phyloP scores from a whole-genome alignment of 2,888 invertebrate species.

The Pristionchus fissidentatus region DNA sequence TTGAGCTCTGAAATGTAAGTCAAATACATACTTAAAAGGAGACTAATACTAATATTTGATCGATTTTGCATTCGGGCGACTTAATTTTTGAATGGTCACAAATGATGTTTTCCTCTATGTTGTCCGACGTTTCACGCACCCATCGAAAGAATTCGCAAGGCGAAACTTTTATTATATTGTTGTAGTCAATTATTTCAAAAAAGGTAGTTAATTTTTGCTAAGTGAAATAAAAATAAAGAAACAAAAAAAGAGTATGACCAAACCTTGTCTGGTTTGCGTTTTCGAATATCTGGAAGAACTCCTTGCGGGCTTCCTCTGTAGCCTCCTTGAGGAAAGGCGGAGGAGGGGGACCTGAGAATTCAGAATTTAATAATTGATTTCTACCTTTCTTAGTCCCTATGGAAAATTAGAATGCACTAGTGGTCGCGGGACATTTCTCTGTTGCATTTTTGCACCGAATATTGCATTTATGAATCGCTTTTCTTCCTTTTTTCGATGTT shows the following conservation, averaged over 20 bases:
- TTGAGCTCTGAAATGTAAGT: constrained; percentile 4
- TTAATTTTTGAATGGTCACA: no score
- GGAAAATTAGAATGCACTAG: no score
- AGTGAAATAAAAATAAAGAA: background rate
- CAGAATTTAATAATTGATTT: background rate
- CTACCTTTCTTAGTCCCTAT: no score
- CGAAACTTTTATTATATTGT: no score
- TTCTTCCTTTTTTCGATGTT: no score
- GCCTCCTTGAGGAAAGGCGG: constrained; percentile 47
- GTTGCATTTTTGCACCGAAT: no score
- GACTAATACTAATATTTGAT: background rate
- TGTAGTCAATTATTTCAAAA: no score
- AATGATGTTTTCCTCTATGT: no score
- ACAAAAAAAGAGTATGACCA: background rate
- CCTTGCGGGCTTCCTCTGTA: constrained; percentile 40
- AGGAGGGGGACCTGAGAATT: constrained; percentile 42
- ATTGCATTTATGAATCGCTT: no score
- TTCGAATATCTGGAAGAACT: constrained; percentile 47
- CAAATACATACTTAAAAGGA: background rate
- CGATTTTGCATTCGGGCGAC: no score
- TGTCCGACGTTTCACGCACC: background rate
- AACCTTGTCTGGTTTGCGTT: constrained; percentile 42
- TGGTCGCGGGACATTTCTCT: no score
- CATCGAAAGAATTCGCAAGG: no score
- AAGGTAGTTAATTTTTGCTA: background rate